Conservation (phyloP, 1,140 invertebrate genomes). For the Drosophila bifasciata region DNA sequence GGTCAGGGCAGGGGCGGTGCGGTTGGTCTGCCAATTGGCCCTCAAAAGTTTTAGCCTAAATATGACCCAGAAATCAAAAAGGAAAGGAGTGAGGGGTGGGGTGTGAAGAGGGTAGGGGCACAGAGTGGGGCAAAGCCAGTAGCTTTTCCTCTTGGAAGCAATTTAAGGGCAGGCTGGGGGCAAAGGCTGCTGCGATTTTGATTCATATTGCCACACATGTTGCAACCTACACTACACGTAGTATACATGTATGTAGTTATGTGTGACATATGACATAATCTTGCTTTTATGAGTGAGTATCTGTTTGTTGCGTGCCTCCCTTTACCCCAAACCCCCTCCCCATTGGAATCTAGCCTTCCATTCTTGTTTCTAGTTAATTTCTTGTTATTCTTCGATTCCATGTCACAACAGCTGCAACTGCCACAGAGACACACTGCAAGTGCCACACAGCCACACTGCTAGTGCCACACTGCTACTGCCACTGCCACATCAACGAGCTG, state of each 20-base stretch:
- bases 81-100: neutral
- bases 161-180: no score
- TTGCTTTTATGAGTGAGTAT: no score
- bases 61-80: constrained; percentile 70
- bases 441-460: no score
- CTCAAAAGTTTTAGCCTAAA: constrained; percentile 67
- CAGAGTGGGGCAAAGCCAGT: neutral
- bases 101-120: neutral
- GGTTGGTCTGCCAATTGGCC: constrained; percentile 20
- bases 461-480: constrained; percentile 14
- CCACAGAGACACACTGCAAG: neutral
- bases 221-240: no score
- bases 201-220: no score
- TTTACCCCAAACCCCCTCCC: no score
- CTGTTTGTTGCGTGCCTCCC: no score
- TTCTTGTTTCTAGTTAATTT: constrained; percentile 3
- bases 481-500: constrained; percentile 32
- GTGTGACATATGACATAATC: no score
- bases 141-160: constrained; percentile 59
- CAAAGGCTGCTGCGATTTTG: no score
- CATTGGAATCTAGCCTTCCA: no score
- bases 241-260: no score
- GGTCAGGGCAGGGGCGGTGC: no score
- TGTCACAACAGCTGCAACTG: neutral
- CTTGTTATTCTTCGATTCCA: constrained; percentile 29